A percentile compares a stretch with the other conserved stretches of the same genome.
Evolutionary conservation across 2,797 vertebrate genomes (phyloP).

Genomic region (Pantherophis vulpinus): DNA sequence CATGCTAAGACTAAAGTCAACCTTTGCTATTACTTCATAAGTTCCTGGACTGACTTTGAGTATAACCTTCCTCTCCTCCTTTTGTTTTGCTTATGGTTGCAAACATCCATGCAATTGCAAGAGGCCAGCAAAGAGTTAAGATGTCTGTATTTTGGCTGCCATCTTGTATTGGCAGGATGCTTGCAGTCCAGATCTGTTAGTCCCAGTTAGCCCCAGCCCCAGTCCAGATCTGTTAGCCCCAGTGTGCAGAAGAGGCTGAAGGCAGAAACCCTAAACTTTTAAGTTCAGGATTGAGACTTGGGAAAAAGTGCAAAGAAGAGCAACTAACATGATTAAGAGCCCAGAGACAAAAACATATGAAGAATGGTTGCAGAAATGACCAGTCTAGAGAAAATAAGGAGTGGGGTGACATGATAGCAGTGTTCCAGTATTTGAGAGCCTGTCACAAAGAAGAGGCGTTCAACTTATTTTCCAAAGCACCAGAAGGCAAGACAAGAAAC

Average conservation of each 20-base stretch:
- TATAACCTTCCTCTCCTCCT: neutral
- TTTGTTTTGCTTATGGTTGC: neutral
- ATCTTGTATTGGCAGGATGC: neutral
- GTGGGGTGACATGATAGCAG: neutral
- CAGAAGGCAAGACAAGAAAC: neutral
- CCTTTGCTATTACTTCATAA: neutral
- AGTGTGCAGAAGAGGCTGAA: neutral
- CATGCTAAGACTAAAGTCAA: neutral
- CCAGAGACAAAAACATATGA: neutral
- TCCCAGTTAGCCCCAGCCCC: too few relatives aligned
- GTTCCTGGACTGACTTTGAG: neutral
- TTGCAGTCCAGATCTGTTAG: neutral
- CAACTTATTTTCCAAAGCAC: neutral
- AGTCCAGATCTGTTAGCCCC: neutral
- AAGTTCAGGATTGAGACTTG: neutral
- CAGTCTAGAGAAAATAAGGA: neutral
- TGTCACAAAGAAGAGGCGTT: neutral
- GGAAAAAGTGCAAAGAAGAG: neutral
- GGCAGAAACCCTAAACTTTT: neutral
- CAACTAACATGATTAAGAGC: neutral
- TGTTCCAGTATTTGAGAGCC: neutral
- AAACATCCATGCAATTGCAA: neutral
- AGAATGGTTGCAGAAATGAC: neutral
- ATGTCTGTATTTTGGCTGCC: neutral
- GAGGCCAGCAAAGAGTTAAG: neutral